Conservation (phyloP, 2,888 invertebrate genomes). For the Venustoraphidia nigricollis region DNA sequence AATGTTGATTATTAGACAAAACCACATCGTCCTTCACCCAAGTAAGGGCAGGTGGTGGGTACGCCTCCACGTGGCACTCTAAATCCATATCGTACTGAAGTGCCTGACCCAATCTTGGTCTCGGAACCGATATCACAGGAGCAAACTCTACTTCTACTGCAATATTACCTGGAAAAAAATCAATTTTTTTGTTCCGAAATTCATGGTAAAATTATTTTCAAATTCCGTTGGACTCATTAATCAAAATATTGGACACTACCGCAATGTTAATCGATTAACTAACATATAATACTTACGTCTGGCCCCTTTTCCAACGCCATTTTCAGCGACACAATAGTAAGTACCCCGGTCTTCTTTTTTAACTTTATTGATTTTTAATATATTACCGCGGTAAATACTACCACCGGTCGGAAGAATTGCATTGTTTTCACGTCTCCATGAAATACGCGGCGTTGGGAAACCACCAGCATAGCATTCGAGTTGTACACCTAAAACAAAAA, state of each 20-base stretch:
- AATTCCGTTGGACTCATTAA: too few species aligned
- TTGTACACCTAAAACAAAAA: conserved; percentile 38
- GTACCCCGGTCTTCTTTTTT: conserved; percentile 84
- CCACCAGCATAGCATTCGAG: conserved; percentile 83
- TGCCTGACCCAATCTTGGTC: conserved; percentile 73
- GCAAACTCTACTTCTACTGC: conserved; percentile 83
- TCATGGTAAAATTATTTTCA: too few species aligned
- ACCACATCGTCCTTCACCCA: conserved; percentile 79
- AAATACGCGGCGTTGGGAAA: conserved; percentile 69
- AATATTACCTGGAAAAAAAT: conserved; percentile 39
- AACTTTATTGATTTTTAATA: conserved; percentile 58
- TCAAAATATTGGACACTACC: too few species aligned
- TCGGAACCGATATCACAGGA: conserved; percentile 71
- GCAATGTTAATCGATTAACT: too few species aligned
- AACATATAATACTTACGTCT: conserved; percentile 31
- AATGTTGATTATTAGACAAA: conserved; percentile 80
- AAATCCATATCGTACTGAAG: conserved; percentile 88
- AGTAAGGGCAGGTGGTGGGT: conserved; percentile 81
- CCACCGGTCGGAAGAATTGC: conserved; percentile 86
- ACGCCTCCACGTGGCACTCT: conserved; percentile 88
- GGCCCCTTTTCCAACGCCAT: conserved; percentile 74
- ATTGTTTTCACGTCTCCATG: conserved; percentile 86
- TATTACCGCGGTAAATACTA: conserved; percentile 68
- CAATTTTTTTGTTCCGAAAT: too few species aligned
- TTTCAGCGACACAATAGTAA: conserved; percentile 86